Conservation (phyloP, 2,888 invertebrate species). For the Ellobium chinense region DNA sequence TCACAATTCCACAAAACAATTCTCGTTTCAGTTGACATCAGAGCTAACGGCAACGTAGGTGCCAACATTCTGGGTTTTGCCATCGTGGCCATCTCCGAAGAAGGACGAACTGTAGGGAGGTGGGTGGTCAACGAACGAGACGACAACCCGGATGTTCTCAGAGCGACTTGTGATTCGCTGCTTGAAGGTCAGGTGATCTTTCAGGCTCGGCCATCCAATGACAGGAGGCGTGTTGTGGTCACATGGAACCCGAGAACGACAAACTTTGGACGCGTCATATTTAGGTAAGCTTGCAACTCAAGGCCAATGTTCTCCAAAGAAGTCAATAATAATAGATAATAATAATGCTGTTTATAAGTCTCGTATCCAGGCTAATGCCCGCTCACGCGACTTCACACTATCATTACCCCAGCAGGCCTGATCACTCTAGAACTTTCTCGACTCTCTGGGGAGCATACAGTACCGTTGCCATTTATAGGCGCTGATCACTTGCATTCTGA, state of each 20-base stretch:
- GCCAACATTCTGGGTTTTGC: constrained; percentile 19
- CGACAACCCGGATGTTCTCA: constrained; percentile 4
- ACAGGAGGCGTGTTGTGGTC: background rate
- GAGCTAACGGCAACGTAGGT: background rate
- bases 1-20: no score
- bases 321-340: no score
- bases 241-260: constrained; percentile 18
- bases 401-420: no score
- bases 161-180: constrained; percentile 27
- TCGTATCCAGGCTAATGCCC: no score
- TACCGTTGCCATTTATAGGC: no score
- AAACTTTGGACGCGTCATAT: constrained; percentile 25
- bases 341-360: no score
- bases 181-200: constrained; percentile 32
- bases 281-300: no score
- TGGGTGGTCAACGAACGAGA: constrained; percentile 22
- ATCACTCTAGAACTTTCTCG: no score
- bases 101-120: background rate
- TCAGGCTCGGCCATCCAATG: constrained; percentile 16
- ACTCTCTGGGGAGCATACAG: no score
- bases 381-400: no score
- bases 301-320: no score
- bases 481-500: no score
- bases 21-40: constrained; percentile 3
- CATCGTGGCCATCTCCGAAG: constrained; percentile 22